phyloP scores from a whole-genome alignment of 2,888 invertebrate species.

The Polietes domitor region DNA sequence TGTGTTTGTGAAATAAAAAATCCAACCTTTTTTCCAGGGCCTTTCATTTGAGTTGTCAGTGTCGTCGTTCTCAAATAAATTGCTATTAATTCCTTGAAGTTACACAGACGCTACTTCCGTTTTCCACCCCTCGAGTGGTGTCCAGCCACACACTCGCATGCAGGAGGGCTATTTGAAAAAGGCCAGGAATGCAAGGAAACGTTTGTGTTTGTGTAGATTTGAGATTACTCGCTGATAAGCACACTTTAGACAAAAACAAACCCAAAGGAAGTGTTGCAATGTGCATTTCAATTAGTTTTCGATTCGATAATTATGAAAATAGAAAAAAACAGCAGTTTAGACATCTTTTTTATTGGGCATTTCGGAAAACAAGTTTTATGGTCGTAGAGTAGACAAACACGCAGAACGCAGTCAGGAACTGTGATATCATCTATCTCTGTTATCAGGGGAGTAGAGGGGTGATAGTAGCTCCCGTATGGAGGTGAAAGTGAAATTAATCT shows the following conservation, averaged over 20 bases:
- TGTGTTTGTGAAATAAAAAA: too few species aligned
- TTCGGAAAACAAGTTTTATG: too few species aligned
- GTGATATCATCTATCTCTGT: too few species aligned
- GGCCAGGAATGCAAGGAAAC: not conserved
- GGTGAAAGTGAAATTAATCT: too few species aligned
- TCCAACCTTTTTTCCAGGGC: not conserved
- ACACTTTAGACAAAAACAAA: not conserved
- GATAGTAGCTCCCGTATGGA: too few species aligned
- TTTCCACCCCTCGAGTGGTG: not conserved
- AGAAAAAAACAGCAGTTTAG: too few species aligned
- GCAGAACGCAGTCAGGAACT: not conserved
- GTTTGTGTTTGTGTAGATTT: slow-evolving; percentile 43
- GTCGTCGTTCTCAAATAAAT: slow-evolving; percentile 34
- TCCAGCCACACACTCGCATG: not conserved
- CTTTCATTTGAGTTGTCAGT: not conserved
- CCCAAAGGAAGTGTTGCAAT: slow-evolving; percentile 53
- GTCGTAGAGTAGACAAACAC: not conserved
- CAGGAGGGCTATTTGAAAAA: not conserved
- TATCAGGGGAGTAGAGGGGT: too few species aligned
- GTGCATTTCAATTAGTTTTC: slow-evolving; percentile 61
- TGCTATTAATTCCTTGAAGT: slow-evolving; percentile 56
- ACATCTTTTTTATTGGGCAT: not conserved
- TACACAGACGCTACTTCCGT: slow-evolving; percentile 51
- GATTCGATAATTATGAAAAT: slow-evolving; percentile 18
- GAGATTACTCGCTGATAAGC: slow-evolving; percentile 37